Evolutionary conservation across 2,888 invertebrate genomes (phyloP).

Genomic region (Aphidoletes aphidimyza): DNA sequence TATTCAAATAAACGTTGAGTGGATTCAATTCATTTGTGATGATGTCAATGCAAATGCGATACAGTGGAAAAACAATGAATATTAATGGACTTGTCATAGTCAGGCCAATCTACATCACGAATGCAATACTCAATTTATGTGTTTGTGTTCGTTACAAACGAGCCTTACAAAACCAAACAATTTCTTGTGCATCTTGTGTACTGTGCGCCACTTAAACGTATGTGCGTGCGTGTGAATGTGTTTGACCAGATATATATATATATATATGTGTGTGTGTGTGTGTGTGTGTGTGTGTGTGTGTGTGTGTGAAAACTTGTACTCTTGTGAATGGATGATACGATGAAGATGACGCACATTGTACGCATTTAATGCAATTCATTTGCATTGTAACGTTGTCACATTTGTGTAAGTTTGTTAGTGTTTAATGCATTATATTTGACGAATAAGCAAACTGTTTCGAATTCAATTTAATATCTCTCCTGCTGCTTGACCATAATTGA

Average conservation of each 20-base stretch:
- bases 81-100: conserved; percentile 32
- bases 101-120: background rate
- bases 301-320: no score
- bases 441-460: conserved; percentile 40
- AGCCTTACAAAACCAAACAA: no score
- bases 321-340: no score
- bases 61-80: conserved; percentile 48
- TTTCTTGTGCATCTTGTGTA: no score
- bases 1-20: background rate
- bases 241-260: no score
- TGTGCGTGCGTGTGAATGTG: no score
- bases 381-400: conserved; percentile 26
- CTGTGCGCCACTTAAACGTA: no score
- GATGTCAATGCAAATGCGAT: conserved; percentile 44
- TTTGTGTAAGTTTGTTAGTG: conserved; percentile 23
- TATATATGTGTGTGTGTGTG: no score
- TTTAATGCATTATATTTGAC: conserved; percentile 15
- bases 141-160: background rate
- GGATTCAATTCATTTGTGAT: conserved; percentile 25
- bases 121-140: conserved; percentile 26
- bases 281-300: no score
- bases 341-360: background rate
- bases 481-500: background rate
- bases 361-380: conserved; percentile 28
- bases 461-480: conserved; percentile 8